Conservation (phyloP, 2,113 vertebrate genomes). For the Zosterops japonicus region DNA sequence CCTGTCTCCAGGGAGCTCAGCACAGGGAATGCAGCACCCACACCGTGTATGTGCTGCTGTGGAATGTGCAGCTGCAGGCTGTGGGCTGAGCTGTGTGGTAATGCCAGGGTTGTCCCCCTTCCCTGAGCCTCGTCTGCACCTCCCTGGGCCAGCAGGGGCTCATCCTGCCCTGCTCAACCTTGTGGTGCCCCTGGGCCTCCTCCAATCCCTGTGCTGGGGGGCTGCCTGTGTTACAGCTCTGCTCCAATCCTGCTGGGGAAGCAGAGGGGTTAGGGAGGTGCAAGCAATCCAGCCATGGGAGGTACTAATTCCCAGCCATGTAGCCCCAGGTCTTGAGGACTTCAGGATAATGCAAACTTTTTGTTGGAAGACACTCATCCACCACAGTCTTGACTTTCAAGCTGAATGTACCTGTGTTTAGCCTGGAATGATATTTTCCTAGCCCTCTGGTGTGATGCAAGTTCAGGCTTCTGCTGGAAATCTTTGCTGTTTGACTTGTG, state of each 20-base stretch:
- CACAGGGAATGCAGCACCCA: neutral
- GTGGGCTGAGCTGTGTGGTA: neutral
- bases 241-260: neutral
- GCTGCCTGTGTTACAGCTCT: neutral
- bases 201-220: neutral
- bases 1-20: neutral
- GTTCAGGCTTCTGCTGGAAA: neutral
- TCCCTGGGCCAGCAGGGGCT: neutral
- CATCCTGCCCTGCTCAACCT: neutral
- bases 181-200: neutral
- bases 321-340: neutral
- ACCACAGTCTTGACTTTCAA: neutral
- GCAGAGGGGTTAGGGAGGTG: neutral
- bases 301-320: neutral
- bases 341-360: neutral
- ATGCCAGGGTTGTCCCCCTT: neutral
- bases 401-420: neutral
- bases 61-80: neutral
- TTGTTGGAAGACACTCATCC: neutral
- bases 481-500: neutral
- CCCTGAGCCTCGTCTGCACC: neutral
- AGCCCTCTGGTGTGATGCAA: neutral
- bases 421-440: neutral
- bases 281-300: neutral
- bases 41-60: rapidly evolving